Conservation (phyloP, 2,888 invertebrate species). For the Carcina quercana region DNA sequence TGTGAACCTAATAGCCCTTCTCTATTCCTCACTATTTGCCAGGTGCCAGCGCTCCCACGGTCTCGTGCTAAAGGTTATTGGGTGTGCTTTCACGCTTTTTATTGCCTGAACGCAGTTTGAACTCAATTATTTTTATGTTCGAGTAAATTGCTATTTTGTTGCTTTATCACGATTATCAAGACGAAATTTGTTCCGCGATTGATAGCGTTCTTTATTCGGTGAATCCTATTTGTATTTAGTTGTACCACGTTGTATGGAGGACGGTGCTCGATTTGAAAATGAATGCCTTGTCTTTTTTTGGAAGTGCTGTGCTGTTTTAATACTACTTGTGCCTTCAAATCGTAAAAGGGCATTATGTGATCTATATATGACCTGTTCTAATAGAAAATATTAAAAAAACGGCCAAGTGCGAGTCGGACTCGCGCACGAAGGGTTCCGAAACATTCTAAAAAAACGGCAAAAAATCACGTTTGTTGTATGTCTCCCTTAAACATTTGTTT, state of each 20-base stretch:
- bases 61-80: conserved; percentile 66
- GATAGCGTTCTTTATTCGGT: conserved; percentile 47
- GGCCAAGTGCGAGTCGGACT: too few relatives aligned
- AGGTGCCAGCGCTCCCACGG: conserved; percentile 64
- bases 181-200: conserved; percentile 63
- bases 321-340: too few relatives aligned
- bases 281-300: too few relatives aligned
- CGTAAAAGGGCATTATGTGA: too few relatives aligned
- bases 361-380: too few relatives aligned
- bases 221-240: conserved; percentile 26
- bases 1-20: conserved; percentile 57
- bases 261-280: conserved; percentile 1
- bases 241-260: too few relatives aligned
- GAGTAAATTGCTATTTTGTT: conserved; percentile 72
- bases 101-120: conserved; percentile 71
- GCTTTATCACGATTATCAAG: conserved; percentile 70
- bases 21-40: conserved; percentile 47
- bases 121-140: conserved; percentile 74
- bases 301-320: too few relatives aligned
- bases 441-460: too few relatives aligned
- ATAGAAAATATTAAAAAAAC: too few relatives aligned
- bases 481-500: too few relatives aligned
- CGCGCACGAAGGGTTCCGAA: too few relatives aligned
- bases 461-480: too few relatives aligned
- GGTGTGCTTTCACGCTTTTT: conserved; percentile 71